Evolutionary conservation across 2,113 vertebrate species (phyloP).

Genomic region (Ochotona curzoniae): DNA sequence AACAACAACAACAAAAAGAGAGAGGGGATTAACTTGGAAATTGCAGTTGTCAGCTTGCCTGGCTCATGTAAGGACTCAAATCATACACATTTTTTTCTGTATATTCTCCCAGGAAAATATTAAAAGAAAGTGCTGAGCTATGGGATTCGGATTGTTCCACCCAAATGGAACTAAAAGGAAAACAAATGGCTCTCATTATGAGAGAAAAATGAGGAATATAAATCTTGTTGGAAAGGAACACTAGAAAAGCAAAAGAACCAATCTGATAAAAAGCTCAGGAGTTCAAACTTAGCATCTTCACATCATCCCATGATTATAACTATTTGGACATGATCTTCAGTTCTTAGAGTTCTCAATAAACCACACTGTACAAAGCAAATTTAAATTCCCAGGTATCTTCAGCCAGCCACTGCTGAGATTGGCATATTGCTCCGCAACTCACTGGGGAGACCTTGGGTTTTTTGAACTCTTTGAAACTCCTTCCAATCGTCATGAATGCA

Average conservation of each 20-base stretch:
- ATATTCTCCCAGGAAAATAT: conserved; percentile 8
- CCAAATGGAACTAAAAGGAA: conserved; percentile 59
- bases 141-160: conserved; percentile 14
- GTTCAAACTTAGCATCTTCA: background rate
- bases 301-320: background rate
- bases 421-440: background rate
- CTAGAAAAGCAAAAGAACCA: background rate
- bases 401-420: too few species aligned
- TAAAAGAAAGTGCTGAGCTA: background rate
- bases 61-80: background rate
- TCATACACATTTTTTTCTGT: background rate
- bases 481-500: background rate
- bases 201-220: conserved; percentile 1
- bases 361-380: background rate
- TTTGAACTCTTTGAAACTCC: background rate
- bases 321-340: background rate
- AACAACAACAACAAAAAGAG: background rate
- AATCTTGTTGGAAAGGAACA: conserved; percentile 20
- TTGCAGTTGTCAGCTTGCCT: background rate
- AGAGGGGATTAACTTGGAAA: conserved; percentile 54
- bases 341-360: background rate
- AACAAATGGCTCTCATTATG: conserved; percentile 8
- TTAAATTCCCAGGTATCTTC: background rate
- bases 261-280: background rate
- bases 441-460: background rate